Evolutionary conservation across 2,113 vertebrate species (phyloP).

Genomic region (Carassius carassius): DNA sequence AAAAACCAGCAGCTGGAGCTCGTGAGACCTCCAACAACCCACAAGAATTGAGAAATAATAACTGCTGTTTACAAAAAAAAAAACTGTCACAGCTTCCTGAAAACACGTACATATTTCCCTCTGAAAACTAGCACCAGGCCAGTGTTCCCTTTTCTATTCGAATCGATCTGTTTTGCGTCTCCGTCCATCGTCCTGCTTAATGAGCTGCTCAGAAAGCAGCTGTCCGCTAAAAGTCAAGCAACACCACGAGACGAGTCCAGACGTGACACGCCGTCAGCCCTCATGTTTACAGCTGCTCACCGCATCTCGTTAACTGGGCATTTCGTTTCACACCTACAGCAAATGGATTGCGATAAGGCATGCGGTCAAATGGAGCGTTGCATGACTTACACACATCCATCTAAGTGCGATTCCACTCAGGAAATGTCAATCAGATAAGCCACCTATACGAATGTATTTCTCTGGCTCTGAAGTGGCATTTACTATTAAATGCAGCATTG

Average conservation of each 20-base stretch:
- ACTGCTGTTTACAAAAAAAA: background rate
- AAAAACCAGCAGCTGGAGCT: background rate
- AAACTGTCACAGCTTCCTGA: constrained; percentile 7
- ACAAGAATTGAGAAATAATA: background rate
- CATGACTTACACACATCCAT: constrained; percentile 4
- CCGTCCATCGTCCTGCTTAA: background rate
- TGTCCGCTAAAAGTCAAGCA: constrained; percentile 24
- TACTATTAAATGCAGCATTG: constrained; percentile 63
- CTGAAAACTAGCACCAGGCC: background rate
- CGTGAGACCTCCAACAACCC: background rate
- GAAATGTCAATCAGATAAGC: background rate
- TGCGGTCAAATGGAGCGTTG: background rate
- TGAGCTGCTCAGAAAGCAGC: background rate
- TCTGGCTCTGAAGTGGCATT: background rate
- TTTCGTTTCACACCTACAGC: background rate
- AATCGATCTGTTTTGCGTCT: background rate
- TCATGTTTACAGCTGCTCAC: constrained; percentile 13
- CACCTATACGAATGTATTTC: background rate
- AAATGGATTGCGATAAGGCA: background rate
- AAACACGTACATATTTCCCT: background rate
- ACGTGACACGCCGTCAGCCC: background rate
- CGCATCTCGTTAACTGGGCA: background rate
- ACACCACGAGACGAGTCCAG: background rate
- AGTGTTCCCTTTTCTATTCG: background rate
- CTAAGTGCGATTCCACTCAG: background rate